Evolutionary conservation across 2,888 invertebrate species (phyloP), one percentile per base, ranked within the genome.

Genomic region (Malacosoma neustria): DNA sequence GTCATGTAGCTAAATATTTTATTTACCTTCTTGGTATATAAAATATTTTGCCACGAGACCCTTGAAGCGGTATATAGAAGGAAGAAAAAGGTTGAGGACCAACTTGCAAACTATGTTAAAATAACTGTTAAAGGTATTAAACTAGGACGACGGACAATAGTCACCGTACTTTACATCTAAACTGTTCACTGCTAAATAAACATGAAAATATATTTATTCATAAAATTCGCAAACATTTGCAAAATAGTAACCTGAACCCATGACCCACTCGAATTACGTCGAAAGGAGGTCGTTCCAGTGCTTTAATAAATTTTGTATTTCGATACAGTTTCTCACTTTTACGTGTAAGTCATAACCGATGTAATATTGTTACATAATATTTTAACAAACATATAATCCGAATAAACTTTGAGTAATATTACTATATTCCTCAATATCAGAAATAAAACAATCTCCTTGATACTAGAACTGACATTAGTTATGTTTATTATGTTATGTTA

Each of bases 281-380:
- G 34, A 41, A 41, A 32, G 38, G 29, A 33, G 35, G 40, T 13
- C 37, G 35, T 29, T 32, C 34, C 29, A 35, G 31, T 31, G 35
- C 14, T 41, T 38, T 30, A 29, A 33, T 38, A 14, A 38, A 34
- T 36, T 36, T 9, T 13, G 11, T 14, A 29, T 34, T 38, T 34
- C 36, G 34, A 31, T 41, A 38, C 41, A 32, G 32, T 29, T 41
- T 29, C 29, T n/a, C 35, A 35, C 22, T 29, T 32, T 36, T 14
- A 31, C 34, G 30, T 22, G 22, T 14, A 33, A 31, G 30, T n/a
- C 11, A 13, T 38, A 32, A 30, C 15, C 31, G 15, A 15, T 38
- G 35, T 40, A 40, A 40, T 32, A 29, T 33, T 11, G 22, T 41
- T 41, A 38, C 37, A 15, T 40, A 40, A 40, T n/a, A n/a, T n/a